Evolutionary conservation across 2,888 invertebrate species (phyloP), one percentile per base, ranked within the genome.

Genomic region (Phortica magna): DNA sequence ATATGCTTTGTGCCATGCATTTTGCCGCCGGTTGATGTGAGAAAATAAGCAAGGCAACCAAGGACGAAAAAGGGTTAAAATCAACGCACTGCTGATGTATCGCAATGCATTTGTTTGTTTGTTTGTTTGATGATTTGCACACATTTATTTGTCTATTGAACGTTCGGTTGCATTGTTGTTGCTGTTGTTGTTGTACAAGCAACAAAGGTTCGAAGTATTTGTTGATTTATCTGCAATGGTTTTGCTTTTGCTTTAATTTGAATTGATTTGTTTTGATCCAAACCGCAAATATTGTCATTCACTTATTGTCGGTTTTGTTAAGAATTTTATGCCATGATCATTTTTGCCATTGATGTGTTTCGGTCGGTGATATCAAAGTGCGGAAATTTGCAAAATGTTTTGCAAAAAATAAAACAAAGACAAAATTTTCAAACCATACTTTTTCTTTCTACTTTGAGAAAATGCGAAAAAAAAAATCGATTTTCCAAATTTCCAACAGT

Each of bases 221-320:
- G 79, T 81, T 83, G 77, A 71, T 76, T 55, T 57, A 74, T 67
- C 42, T 31, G 5, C 31, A 31, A 2, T n/a, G 59, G 74, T 77
- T 76, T 76, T 41, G 41, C n/a, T 65, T 71, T 78, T 75, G 73
- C 75, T 79, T 77, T 73, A 48, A 78, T 77, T 75, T 73, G 42
- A 72, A 55, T 65, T 43, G 59, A 73, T 76, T 81, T 81, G 76
- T 85, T 87, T 84, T 78, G 79, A 84, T 85, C 75, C 64, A 77
- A 83, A 83, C 88, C 85, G 82, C 85, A 85, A 82, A 74, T 74
- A 74, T 65, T 74, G 74, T 74, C 74, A 67, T 74, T 74, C 41
- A 31, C 31, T 74, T 22, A 61, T 17, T 14, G 2, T 12, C 10
- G 10, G 48, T 14, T 14, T 48, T 48, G 48, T 48, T 48, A 2